These are phyloP conservation scores for Zootoca vivipara DNA, from an alignment of 2,113 vertebrate species.

Conservation along the genomic window DNA sequence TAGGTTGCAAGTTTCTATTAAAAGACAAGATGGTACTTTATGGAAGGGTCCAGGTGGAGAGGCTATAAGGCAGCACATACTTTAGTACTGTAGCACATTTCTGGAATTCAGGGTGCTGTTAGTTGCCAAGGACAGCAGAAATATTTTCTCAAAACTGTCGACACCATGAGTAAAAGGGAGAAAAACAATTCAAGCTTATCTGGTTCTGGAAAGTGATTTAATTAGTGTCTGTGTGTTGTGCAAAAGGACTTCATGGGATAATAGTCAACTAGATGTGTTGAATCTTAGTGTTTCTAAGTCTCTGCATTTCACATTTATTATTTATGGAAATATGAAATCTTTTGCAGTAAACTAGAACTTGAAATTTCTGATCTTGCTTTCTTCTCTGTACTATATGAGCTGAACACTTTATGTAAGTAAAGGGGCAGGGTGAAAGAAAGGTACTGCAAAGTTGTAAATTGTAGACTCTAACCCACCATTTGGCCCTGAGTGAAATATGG, in stretches of 20 bases:
- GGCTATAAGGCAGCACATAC: background rate
- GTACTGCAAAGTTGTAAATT: background rate
- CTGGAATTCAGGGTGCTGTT: slow-evolving; percentile 23
- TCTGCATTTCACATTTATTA: background rate
- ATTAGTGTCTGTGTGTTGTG: background rate
- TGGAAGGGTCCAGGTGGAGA: background rate
- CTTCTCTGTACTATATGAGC: background rate
- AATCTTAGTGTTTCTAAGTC: background rate
- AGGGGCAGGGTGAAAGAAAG: background rate
- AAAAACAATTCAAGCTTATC: background rate
- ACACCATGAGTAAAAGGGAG: background rate
- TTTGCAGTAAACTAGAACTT: background rate
- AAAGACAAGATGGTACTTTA: background rate
- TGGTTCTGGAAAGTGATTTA: slow-evolving; percentile 5
- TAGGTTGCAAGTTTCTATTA: background rate
- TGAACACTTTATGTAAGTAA: background rate
- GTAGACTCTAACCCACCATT: background rate
- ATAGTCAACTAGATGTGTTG: background rate
- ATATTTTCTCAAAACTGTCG: slow-evolving; percentile 19
- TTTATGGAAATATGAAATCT: background rate
- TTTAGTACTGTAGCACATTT: slow-evolving; percentile 25
- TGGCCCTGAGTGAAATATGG: background rate
- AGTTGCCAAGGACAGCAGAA: slow-evolving; percentile 24
- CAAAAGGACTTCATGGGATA: background rate
- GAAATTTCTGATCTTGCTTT: background rate